Conservation (phyloP, 2,888 invertebrate genomes). For the Sphinx pinastri region DNA sequence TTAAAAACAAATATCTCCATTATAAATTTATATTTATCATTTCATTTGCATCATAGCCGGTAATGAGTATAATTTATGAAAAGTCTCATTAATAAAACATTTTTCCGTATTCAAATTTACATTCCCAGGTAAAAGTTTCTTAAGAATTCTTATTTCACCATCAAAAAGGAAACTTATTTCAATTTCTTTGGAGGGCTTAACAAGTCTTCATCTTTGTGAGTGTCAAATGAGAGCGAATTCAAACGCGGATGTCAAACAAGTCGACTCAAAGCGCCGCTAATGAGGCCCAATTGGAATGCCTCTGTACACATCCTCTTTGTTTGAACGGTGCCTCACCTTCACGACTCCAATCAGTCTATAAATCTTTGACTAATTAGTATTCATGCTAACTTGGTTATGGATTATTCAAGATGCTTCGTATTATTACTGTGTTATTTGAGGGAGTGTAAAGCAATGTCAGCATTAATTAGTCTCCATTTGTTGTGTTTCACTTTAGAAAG, state of each 20-base stretch:
- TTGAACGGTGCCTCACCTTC: slow-evolving; percentile 28
- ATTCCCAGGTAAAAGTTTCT: slow-evolving; percentile 32
- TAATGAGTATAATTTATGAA: slow-evolving; percentile 1
- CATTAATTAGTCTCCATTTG: too few relatives aligned
- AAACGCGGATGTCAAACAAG: slow-evolving; percentile 56
- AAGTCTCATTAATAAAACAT: slow-evolving; percentile 12
- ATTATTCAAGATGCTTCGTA: neutral
- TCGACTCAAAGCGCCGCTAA: slow-evolving; percentile 57
- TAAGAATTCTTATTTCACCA: slow-evolving; percentile 36
- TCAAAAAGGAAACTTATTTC: slow-evolving; percentile 46
- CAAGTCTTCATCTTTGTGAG: slow-evolving; percentile 50
- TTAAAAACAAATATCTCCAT: neutral
- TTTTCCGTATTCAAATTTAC: slow-evolving; percentile 27
- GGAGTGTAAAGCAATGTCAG: too few relatives aligned
- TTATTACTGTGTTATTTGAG: neutral
- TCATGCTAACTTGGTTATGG: neutral
- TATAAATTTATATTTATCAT: slow-evolving; percentile 6
- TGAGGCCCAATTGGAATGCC: slow-evolving; percentile 55
- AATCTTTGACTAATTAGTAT: slow-evolving; percentile 42
- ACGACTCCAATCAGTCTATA: slow-evolving; percentile 40
- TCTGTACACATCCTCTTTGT: slow-evolving; percentile 46
- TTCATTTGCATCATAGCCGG: neutral
- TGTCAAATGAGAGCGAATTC: slow-evolving; percentile 56
- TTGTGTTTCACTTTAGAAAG: too few relatives aligned
- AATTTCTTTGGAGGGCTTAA: slow-evolving; percentile 47